phyloP scores from a whole-genome alignment of 2,888 invertebrate species.

The Leuctra nigra region DNA sequence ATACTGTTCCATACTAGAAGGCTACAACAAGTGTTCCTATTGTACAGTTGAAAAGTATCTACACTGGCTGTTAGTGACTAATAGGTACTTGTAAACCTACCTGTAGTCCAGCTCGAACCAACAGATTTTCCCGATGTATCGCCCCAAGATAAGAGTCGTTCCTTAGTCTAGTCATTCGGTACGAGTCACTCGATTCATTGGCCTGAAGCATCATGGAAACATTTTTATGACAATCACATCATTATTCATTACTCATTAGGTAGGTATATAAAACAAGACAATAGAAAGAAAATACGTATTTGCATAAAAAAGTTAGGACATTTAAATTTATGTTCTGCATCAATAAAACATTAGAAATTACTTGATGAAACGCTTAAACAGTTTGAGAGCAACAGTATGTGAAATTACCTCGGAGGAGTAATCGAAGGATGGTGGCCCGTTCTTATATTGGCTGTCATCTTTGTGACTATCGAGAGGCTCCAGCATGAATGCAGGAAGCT shows the following conservation, averaged over 20 bases:
- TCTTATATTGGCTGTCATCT: conserved; percentile 36
- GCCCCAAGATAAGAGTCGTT: conserved; percentile 85
- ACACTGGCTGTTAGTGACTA: not conserved
- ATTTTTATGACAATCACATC: too few relatives aligned
- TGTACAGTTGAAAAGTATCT: too few relatives aligned
- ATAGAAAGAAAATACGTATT: too few relatives aligned
- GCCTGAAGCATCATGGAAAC: conserved; percentile 23
- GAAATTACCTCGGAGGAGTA: conserved; percentile 26
- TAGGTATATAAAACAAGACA: too few relatives aligned
- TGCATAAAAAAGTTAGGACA: too few relatives aligned
- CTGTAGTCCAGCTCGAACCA: conserved; percentile 77
- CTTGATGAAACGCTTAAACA: not conserved
- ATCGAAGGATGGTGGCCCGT: conserved; percentile 28
- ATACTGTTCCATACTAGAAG: not conserved
- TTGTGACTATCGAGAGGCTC: conserved; percentile 39
- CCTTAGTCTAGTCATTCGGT: conserved; percentile 47
- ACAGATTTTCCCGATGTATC: conserved; percentile 68
- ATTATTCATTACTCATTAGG: too few relatives aligned
- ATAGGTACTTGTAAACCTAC: conserved; percentile 38
- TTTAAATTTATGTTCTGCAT: not conserved
- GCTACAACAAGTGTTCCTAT: too few relatives aligned
- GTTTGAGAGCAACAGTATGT: not conserved
- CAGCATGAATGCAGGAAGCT: conserved; percentile 75
- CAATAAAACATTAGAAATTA: not conserved
- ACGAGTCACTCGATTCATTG: conserved; percentile 22